Evolutionary conservation across 2,888 invertebrate species (phyloP).

Genomic region (Drosophila stalkeri): DNA sequence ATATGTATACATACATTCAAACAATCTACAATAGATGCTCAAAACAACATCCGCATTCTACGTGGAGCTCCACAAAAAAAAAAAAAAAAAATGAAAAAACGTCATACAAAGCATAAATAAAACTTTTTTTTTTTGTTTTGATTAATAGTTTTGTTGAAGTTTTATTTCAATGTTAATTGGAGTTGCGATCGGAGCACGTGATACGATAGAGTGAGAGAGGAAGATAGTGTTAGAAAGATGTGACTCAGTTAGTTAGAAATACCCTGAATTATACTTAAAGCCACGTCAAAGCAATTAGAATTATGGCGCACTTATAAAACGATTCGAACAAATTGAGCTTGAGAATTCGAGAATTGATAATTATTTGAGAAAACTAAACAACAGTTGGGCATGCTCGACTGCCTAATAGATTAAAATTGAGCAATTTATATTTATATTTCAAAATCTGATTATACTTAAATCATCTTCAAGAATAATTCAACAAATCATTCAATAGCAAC

Average conservation of each 20-base stretch:
- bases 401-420: not conserved
- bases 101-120: slow-evolving; percentile 12
- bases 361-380: slow-evolving; percentile 12
- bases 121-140: slow-evolving; percentile 23
- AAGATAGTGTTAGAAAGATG: slow-evolving; percentile 1
- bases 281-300: slow-evolving; percentile 34
- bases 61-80: slow-evolving; percentile 46
- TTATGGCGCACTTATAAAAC: slow-evolving; percentile 35
- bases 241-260: slow-evolving; percentile 47
- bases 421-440: too few species aligned
- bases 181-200: slow-evolving; percentile 33
- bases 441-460: too few species aligned
- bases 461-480: not conserved
- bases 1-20: slow-evolving; percentile 6
- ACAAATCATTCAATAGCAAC: not conserved
- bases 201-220: slow-evolving; percentile 1
- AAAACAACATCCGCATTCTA: slow-evolving; percentile 58
- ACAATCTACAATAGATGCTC: slow-evolving; percentile 23
- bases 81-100: not conserved
- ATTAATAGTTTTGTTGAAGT: slow-evolving; percentile 52
- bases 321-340: slow-evolving; percentile 40
- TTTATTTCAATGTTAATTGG: slow-evolving; percentile 60
- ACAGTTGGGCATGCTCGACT: not conserved
- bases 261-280: slow-evolving; percentile 24
- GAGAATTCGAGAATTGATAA: slow-evolving; percentile 32